These are phyloP conservation scores for Busseola fusca DNA, from an alignment of 2,888 invertebrate species.

Conservation along the genomic window DNA sequence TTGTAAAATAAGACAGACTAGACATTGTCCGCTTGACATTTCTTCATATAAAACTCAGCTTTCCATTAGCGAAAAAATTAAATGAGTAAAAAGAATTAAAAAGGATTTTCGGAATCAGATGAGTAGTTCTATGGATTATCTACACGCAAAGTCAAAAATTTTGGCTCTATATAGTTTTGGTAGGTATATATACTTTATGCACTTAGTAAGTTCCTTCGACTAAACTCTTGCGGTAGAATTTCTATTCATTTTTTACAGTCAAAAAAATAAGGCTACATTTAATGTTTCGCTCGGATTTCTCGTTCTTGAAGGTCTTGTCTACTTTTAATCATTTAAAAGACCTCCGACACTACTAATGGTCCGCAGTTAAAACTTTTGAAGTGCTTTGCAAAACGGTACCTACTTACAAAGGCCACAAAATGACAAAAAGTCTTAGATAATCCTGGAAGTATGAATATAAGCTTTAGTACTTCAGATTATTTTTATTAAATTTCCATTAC, in stretches of 20 bases:
- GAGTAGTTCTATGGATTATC: neutral
- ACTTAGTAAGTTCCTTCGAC: no score
- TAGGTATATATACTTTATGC: neutral
- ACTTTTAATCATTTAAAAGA: conserved; percentile 8
- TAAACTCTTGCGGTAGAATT: neutral
- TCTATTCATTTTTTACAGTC: neutral
- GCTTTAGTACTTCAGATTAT: conserved; percentile 1
- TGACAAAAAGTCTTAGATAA: conserved; percentile 19
- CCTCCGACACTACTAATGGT: conserved; percentile 1
- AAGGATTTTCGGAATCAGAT: neutral
- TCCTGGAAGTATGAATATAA: neutral
- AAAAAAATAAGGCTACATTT: neutral
- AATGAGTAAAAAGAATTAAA: neutral
- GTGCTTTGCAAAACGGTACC: conserved; percentile 12
- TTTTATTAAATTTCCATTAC: conserved; percentile 11
- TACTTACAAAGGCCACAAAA: neutral
- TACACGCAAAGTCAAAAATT: neutral
- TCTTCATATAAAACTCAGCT: neutral
- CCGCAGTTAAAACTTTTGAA: conserved; percentile 19
- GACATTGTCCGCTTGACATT: neutral
- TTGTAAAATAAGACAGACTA: no score
- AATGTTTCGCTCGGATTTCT: neutral
- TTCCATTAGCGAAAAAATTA: neutral
- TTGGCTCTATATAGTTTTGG: neutral
- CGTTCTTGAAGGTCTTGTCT: neutral